Conservation (phyloP, 35 echinoderm and acorn worm species). For the Strongylocentrotus purpuratus region DNA sequence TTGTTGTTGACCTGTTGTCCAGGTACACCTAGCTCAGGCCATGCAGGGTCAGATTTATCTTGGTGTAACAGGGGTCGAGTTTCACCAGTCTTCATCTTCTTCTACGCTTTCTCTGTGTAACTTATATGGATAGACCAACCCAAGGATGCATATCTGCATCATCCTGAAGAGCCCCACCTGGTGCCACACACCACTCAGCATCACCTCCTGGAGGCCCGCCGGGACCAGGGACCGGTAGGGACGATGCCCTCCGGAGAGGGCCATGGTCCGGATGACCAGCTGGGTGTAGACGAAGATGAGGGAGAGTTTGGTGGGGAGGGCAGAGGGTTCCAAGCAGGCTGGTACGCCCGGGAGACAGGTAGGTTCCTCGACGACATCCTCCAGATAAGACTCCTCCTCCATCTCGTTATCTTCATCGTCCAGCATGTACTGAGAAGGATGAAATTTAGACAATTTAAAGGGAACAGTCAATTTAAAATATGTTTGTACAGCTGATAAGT, state of each 20-base stretch:
- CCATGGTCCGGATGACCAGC: conserved; percentile 79
- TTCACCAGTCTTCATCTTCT: background rate
- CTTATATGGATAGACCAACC: conserved; percentile 42
- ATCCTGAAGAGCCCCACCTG: conserved; percentile 60
- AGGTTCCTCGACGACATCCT: background rate
- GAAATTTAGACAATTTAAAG: background rate
- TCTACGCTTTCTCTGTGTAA: conserved; percentile 16
- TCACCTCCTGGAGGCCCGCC: conserved; percentile 13
- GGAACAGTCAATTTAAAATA: too few species aligned
- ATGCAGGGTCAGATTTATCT: too few species aligned
- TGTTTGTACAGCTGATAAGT: too few species aligned
- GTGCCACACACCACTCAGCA: conserved; percentile 46
- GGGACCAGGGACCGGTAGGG: conserved; percentile 32
- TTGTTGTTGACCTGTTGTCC: too few species aligned
- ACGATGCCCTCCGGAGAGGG: conserved; percentile 46
- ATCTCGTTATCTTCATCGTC: conserved; percentile 45
- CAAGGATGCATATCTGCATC: conserved; percentile 59
- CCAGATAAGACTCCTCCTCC: background rate
- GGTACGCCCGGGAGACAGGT: background rate
- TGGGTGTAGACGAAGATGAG: conserved; percentile 96
- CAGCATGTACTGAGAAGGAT: background rate
- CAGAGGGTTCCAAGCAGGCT: conserved; percentile 38
- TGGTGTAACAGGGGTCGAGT: background rate
- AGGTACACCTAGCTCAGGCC: too few species aligned
- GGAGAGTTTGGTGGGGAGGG: conserved; percentile 68